Conservation (phyloP, 2,113 vertebrate species). For the Podiceps cristatus region DNA sequence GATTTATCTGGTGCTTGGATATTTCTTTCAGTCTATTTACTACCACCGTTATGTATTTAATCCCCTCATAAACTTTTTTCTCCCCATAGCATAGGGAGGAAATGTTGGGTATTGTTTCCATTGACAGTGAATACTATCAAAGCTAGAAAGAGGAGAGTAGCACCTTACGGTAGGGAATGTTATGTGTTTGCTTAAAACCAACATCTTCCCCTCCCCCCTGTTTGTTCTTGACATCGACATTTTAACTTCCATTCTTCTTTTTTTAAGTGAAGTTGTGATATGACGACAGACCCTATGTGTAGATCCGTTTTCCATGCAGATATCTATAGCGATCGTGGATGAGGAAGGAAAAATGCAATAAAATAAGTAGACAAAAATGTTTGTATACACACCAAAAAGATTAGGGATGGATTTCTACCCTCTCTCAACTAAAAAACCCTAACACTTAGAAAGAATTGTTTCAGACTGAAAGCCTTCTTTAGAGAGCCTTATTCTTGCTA, state of each 20-base stretch:
- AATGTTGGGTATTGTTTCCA: neutral
- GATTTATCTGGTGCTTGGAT: neutral
- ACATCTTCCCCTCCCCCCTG: rapidly evolving
- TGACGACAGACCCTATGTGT: neutral
- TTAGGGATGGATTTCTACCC: neutral
- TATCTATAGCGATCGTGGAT: neutral
- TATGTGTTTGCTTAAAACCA: neutral
- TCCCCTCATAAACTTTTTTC: neutral
- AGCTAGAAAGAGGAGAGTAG: neutral
- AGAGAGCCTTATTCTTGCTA: neutral
- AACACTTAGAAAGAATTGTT: neutral
- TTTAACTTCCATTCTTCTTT: neutral
- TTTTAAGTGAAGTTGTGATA: neutral
- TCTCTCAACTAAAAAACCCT: neutral
- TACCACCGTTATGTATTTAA: neutral
- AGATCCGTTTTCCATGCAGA: neutral
- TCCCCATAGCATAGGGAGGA: neutral
- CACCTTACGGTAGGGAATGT: neutral
- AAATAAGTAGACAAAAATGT: neutral
- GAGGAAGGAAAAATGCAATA: neutral
- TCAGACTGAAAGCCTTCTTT: neutral
- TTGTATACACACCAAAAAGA: neutral
- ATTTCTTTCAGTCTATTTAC: neutral
- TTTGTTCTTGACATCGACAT: neutral
- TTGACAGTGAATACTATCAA: neutral